These are phyloP conservation scores for Myopa testacea DNA, from an alignment of 2,888 invertebrate species.

Conservation along the genomic window DNA sequence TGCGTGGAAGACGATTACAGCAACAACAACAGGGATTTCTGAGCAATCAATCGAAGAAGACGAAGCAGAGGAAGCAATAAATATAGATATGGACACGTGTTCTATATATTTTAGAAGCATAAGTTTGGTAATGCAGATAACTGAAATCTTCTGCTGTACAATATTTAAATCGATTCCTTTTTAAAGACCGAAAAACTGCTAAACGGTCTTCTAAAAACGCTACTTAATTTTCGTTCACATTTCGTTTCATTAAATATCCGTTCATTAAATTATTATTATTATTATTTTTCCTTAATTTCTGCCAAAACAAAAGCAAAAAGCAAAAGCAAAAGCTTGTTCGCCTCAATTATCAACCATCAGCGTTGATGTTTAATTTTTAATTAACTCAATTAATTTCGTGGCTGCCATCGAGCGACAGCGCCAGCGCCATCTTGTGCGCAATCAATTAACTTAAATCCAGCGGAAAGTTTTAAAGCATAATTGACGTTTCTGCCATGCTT, in stretches of 20 bases:
- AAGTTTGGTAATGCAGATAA: too few relatives aligned
- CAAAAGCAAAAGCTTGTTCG: neutral
- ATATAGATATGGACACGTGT: too few relatives aligned
- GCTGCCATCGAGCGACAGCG: neutral
- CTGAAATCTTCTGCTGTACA: too few relatives aligned
- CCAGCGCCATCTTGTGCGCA: constrained; percentile 23
- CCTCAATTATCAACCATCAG: constrained; percentile 25
- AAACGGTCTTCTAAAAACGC: too few relatives aligned
- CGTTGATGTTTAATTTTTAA: constrained; percentile 55
- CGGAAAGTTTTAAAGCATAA: constrained; percentile 57
- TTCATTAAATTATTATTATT: too few relatives aligned
- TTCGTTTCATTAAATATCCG: too few relatives aligned
- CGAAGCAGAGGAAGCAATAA: neutral
- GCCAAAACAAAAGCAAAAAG: neutral
- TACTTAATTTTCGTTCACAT: too few relatives aligned
- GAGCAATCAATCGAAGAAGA: neutral
- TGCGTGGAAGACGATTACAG: neutral
- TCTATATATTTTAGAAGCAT: too few relatives aligned
- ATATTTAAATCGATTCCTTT: too few relatives aligned
- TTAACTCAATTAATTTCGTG: constrained; percentile 56
- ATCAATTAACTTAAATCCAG: constrained; percentile 36
- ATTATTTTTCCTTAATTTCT: too few relatives aligned
- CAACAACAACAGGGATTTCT: neutral
- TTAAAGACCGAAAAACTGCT: too few relatives aligned
- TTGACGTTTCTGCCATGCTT: constrained; percentile 54